Evolutionary conservation across 2,888 invertebrate genomes (phyloP), one percentile per base, ranked within the genome.

Genomic region (Dysmachus trigonus): DNA sequence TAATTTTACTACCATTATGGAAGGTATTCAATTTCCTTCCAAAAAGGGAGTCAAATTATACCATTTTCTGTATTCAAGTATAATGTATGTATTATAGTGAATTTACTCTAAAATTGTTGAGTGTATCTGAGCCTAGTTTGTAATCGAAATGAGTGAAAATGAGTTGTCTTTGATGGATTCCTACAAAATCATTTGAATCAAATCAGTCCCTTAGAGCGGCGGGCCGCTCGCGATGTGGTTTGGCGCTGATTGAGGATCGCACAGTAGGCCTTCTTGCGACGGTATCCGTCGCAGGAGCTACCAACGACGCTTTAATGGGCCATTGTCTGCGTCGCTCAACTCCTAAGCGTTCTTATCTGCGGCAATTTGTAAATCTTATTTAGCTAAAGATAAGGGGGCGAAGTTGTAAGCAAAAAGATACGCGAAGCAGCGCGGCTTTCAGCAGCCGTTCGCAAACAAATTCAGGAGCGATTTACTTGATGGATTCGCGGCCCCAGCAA

Each of bases 301-400:
- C 76, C 18, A 38, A 35, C n/a, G n/a, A n/a, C n/a, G 41, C 1
- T 76, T 76, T 76, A 18, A 76, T 38, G 76, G 38, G 13, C 76
- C 22, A 76, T 76, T 76, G 76, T 76, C 76, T 27, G 62, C 62
- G 27, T 10, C n/a, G 73, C n/a, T 2, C 71, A 5, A 53, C 22
- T 18, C 30, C 38, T 41, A 76, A 76, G 35, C 38, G 35, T 30
- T 38, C 33, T 76, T 38, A 38, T 76, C 38, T 33, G 13, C 18
- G 41, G 41, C 76, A 41, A 76, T 41, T 76, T 76, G 76, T 76
- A 76, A 76, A 76, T 76, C 33, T 76, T 76, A 76, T 41, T 76
- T 35, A 38, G 76, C 18, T 15, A 74, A 74, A 6, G 38, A 76
- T 76, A 76, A 76, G 10, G 8, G 35, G 41, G 76, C 38, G 13